Evolutionary conservation across 2,113 vertebrate genomes (phyloP), one percentile per base, ranked within the genome.

Genomic region (Aix galericulata): DNA sequence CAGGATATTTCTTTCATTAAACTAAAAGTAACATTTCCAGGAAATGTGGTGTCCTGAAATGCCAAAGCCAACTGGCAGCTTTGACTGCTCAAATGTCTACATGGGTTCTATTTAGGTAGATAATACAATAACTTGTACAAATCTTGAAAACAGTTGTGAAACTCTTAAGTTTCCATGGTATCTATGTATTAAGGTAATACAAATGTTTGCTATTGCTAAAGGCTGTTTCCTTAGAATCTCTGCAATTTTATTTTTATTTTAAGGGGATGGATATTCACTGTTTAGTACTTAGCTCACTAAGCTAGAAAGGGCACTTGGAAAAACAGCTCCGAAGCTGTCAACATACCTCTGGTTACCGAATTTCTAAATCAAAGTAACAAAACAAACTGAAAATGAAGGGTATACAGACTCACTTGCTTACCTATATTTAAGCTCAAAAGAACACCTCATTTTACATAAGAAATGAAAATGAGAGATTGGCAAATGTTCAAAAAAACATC

Each of bases 1-100:
- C 87, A 91, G 81, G 94, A 95, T 95, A 95, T 95, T 95, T 97
- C 90, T 95, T 96, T 96, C 93, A 95, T 95, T 94, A 95, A 94
- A 82, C 75, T 88, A 94, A 91, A 95, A 96, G 95, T 82, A 95
- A 95, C 86, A 95, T 93, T 96, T 93, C 95, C 95, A 93, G 92
- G 93, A 92, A 96, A 96, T 55, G 75, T 83, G 93, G 66, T 94
- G 94, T 95, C 81, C 88, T 92, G 73, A 91, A 94, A 84, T 89
- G 85, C 81, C 78, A 91, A 91, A 94, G 75, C 89, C 85, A 96
- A 87, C 82, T 96, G 94, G 94, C 96, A 93, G 81, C 44, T 95
- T 82, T 83, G 52, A 74, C 63, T 69, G 84, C 76, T 88, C 44
- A 27, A 83, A 91, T 4, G 13, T 88, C 93, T 91, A 88, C 75